Evolutionary conservation across 2,797 vertebrate genomes (phyloP), one percentile per base, ranked within the genome.

Genomic region (Danio kyathit): DNA sequence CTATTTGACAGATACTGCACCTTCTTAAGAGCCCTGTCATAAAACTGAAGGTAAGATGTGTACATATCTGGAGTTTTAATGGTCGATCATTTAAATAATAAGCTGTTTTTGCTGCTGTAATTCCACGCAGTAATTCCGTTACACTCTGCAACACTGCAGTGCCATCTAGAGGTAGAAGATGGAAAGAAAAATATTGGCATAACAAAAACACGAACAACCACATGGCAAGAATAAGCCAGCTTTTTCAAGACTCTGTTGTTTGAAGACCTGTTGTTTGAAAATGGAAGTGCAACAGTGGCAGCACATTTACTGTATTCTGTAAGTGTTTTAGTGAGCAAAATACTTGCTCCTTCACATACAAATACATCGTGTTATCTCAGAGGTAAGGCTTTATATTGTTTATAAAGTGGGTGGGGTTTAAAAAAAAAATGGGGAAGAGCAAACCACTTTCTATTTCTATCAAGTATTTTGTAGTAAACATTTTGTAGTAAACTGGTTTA

Each of bases 91-190:
- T 56, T 46, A 29, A 29, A 29, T 29, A 29, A 29, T 29, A 1
- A 29, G 29, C 29, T 3, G 29, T 3, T 29, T n/a, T 29, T 29
- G 29, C n/a, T 56, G 3, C 16, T 19, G 10, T 12, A 52, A 43
- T 14, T 65, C 7, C 14, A 5, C 7, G 1, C 11, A 7, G 2
- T 14, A 16, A 29, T 52, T 46, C 4, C 8, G 5, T 10, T 40
- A 5, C 17, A 2, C 5, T 29, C 4, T n/a, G 11, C 43, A 14
- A 46, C 2, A 16, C 51, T 49, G 64, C 41, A 78, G 52, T 69
- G 65, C 54, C 76, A 10, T 60, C 76, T 78, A 16, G 43, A 48
- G 65, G 76, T 41, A 17, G 29, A 52, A 40, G 29, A 52, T 40
- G 29, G 12, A 17, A 10, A 54, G 1, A 3, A 9, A 66, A 43